Percentiles rank a stretch among this genome's conserved stretches.
Conservation (phyloP, 2,888 invertebrate genomes). For the Chrysina gloriosa region DNA sequence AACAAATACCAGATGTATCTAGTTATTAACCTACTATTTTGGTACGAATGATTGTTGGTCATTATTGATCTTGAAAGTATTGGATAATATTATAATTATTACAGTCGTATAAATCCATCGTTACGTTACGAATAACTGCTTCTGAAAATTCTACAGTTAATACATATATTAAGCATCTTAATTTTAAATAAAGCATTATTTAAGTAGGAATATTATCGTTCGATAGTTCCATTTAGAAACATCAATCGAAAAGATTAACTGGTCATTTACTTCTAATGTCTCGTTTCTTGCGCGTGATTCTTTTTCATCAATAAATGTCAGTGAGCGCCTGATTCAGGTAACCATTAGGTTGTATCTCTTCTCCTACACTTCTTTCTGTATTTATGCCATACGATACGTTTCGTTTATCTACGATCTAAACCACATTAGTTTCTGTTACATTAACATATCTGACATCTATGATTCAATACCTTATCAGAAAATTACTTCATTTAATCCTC, state of each 20-base stretch:
- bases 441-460: slow-evolving; percentile 45
- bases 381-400: slow-evolving; percentile 37
- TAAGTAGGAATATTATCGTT: slow-evolving; percentile 9
- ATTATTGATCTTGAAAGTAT: too few relatives aligned
- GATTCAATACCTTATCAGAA: slow-evolving; percentile 46
- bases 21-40: too few relatives aligned
- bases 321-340: background rate
- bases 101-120: too few relatives aligned
- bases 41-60: too few relatives aligned
- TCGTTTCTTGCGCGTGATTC: slow-evolving; percentile 17
- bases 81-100: too few relatives aligned
- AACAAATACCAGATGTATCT: too few relatives aligned
- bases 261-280: slow-evolving; percentile 30
- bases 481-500: slow-evolving; percentile 43
- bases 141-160: too few relatives aligned
- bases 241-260: slow-evolving; percentile 28
- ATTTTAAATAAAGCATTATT: slow-evolving; percentile 8
- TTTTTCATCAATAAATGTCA: slow-evolving; percentile 31
- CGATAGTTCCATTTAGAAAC: slow-evolving; percentile 8
- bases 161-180: too few relatives aligned
- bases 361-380: slow-evolving; percentile 2
- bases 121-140: too few relatives aligned
- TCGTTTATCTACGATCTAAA: slow-evolving; percentile 37
- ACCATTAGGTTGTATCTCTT: slow-evolving; percentile 14
- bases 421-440: slow-evolving; percentile 41